Percentiles rank a stretch among this genome's conserved stretches.
These are phyloP conservation scores for Stenolophus ochropezus DNA, from an alignment of 2,888 invertebrate genomes.

Conservation along the genomic window DNA sequence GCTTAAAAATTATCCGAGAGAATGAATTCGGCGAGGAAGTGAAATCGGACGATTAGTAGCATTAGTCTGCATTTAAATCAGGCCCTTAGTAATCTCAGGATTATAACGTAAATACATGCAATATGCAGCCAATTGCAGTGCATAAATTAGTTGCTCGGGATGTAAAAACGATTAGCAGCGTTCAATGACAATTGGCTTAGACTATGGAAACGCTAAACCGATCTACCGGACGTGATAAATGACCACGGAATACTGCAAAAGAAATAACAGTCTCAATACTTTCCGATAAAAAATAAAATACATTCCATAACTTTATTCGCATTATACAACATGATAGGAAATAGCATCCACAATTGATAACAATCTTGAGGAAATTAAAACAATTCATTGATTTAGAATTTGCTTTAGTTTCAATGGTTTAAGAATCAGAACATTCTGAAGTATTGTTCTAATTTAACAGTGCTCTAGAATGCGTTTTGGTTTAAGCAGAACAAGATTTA, in stretches of 20 bases:
- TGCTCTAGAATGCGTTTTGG: too few species aligned
- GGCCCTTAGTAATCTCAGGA: conserved; percentile 20
- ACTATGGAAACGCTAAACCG: neutral
- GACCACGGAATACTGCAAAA: conserved; percentile 51
- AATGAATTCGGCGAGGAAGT: conserved; percentile 15
- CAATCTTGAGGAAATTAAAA: too few species aligned
- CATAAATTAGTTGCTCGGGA: conserved; percentile 32
- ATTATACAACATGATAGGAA: neutral
- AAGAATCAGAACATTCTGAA: too few species aligned
- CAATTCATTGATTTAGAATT: too few species aligned
- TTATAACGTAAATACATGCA: conserved; percentile 48
- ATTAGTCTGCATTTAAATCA: conserved; percentile 37
- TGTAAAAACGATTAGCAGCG: conserved; percentile 41
- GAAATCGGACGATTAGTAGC: conserved; percentile 20
- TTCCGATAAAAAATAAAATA: conserved; percentile 55
- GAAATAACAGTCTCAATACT: conserved; percentile 49
- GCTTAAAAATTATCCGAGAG: neutral
- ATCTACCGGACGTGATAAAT: conserved; percentile 53
- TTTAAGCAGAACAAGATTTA: too few species aligned
- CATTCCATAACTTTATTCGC: conserved; percentile 22
- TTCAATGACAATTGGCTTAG: conserved; percentile 39
- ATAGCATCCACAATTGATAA: too few species aligned
- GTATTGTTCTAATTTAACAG: too few species aligned
- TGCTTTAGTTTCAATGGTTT: too few species aligned
- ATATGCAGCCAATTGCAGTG: conserved; percentile 27